Percentiles rank a stretch among this genome's conserved stretches.
Evolutionary conservation across 2,888 invertebrate species (phyloP).

Genomic region (Nebria brevicollis): DNA sequence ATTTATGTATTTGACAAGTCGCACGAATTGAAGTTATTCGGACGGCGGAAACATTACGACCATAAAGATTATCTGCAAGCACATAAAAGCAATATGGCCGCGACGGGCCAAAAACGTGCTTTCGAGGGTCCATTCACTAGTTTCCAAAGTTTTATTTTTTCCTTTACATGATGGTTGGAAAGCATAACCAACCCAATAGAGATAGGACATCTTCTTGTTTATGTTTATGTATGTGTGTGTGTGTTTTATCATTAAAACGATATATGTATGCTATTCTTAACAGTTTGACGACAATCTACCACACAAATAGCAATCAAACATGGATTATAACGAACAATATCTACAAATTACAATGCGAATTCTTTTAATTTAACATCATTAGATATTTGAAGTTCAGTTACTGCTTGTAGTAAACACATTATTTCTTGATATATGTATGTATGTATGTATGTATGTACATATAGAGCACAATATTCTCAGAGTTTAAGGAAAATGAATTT

Average conservation of each 20-base stretch:
- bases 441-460: not conserved
- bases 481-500: not conserved
- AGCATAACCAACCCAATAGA: not conserved
- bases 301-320: not conserved
- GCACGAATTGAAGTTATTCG: not conserved
- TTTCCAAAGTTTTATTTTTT: not conserved
- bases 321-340: not conserved
- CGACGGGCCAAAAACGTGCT: not conserved
- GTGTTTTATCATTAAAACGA: too few species aligned
- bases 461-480: not conserved
- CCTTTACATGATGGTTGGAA: not conserved
- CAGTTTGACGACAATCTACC: not conserved
- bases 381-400: not conserved
- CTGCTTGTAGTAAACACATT: not conserved
- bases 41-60: conserved; percentile 9
- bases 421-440: not conserved
- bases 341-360: not conserved
- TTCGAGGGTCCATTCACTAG: conserved; percentile 16
- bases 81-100: conserved; percentile 9
- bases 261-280: too few species aligned
- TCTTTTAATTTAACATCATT: not conserved
- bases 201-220: not conserved
- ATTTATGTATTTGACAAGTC: too few species aligned
- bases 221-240: too few species aligned
- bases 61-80: conserved; percentile 16